These are phyloP conservation scores for Hycleus cichorii DNA, from an alignment of 1,140 invertebrate genomes.

Conservation along the genomic window DNA sequence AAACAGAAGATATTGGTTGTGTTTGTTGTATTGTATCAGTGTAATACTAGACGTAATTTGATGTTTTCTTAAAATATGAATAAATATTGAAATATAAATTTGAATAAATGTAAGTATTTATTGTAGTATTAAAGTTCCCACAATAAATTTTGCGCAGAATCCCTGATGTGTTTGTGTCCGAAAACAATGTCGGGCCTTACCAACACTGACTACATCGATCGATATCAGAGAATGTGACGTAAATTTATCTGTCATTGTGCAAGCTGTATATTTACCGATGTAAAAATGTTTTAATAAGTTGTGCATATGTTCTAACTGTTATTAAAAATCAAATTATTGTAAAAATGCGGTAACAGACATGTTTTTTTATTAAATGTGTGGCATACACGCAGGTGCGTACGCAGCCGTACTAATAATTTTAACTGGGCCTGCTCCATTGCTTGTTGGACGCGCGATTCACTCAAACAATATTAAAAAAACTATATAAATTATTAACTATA, in stretches of 20 bases:
- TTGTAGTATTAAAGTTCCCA: constrained; percentile 6
- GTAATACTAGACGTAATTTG: neutral
- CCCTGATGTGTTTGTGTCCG: constrained; percentile 14
- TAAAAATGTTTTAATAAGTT: constrained; percentile 30
- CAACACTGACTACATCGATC: constrained; percentile 36
- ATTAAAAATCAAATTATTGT: constrained; percentile 23
- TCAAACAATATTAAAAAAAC: constrained; percentile 18
- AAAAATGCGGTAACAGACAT: constrained; percentile 33
- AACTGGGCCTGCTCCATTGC: constrained; percentile 70
- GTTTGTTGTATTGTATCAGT: neutral
- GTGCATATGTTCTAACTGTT: constrained; percentile 16
- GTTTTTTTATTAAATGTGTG: constrained; percentile 40
- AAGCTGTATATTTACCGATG: constrained; percentile 30
- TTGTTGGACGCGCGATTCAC: constrained; percentile 36
- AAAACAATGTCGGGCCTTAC: constrained; percentile 40
- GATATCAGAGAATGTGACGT: constrained; percentile 41
- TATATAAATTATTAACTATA: no score
- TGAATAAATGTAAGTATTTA: neutral
- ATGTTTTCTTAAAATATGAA: neutral
- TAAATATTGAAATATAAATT: neutral
- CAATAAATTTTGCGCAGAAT: neutral
- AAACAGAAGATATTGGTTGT: neutral
- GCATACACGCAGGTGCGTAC: constrained; percentile 81
- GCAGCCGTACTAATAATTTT: constrained; percentile 75
- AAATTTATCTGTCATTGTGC: constrained; percentile 36